Percentiles rank a stretch among this genome's conserved stretches.
phyloP scores from a whole-genome alignment of 2,113 vertebrate genomes.

The Takifugu bimaculatus region DNA sequence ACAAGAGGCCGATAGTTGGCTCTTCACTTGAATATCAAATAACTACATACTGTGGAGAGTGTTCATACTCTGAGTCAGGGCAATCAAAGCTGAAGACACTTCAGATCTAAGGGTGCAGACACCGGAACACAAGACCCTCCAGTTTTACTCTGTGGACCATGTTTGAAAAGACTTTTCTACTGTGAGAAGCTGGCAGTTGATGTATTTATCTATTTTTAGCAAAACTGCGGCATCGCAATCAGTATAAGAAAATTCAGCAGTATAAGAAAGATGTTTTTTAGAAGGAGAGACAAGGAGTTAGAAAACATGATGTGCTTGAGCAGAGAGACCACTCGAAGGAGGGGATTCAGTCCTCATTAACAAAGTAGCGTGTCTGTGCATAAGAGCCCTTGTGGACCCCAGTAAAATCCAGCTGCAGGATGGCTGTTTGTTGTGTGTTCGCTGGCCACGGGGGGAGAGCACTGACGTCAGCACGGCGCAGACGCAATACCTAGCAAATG shows the following conservation, averaged over 20 bases:
- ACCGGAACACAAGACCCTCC: neutral
- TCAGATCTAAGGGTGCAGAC: too few relatives aligned
- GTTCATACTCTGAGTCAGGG: too few relatives aligned
- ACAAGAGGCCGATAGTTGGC: too few relatives aligned
- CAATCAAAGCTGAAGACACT: too few relatives aligned
- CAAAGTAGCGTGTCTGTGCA: conserved; percentile 24
- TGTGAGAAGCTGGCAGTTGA: too few relatives aligned
- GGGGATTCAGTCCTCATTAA: conserved; percentile 29
- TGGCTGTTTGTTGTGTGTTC: neutral
- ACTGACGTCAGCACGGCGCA: conserved; percentile 10
- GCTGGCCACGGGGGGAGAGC: neutral
- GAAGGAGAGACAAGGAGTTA: too few relatives aligned
- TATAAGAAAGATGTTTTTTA: neutral
- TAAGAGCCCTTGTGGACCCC: conserved; percentile 31
- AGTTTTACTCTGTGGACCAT: conserved; percentile 9
- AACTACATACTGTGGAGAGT: too few relatives aligned
- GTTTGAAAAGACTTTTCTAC: conserved; percentile 9
- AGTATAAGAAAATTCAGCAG: neutral
- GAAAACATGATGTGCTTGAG: too few relatives aligned
- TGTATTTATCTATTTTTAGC: too few relatives aligned
- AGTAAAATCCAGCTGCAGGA: conserved; percentile 32
- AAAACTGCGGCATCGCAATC: neutral
- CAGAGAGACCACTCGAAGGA: too few relatives aligned
- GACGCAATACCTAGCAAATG: neutral
- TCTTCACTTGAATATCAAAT: too few relatives aligned